Evolutionary conservation across 2,113 vertebrate genomes (phyloP), one percentile per base, ranked within the genome.

Genomic region (Boulengeromyrus knoepffleri): DNA sequence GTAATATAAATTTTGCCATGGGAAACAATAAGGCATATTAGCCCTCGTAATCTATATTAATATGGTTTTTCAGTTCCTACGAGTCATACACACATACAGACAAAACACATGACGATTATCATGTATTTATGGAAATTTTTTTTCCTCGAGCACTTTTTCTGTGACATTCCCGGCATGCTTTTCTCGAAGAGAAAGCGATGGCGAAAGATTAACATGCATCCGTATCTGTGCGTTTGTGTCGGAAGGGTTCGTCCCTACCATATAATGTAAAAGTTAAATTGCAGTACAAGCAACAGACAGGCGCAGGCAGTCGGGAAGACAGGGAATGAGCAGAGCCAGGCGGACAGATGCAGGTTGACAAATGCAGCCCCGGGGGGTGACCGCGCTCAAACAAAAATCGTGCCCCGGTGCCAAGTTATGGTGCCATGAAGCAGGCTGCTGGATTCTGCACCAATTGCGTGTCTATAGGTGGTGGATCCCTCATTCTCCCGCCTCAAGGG

Each of bases 401-500:
- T 17, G 46, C 21, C 6, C 89, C 66, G 52, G 31, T 88, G 89
- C 15, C 5, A 87, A 90, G 56, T 83, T 15, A 31, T 47, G 66
- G 83, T 53, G 58, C 45, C 88, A 39, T 53, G 31, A 66, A 74
- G 83, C 49, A 24, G 58, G 70, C 39, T 24, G 84, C n/a, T 80
- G 47, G 88, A 27, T 42, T 42, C 77, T 9, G 46, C 50, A 80
- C 39, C 52, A 88, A 56, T 39, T 13, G 49, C 62, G 19, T 5
- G 46, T 88, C 85, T 52, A 21, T 46, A 36, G 58, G 53, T 24
- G 42, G 8, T 52, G 53, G 36, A 50, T 15, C 90, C 92, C 62
- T 84, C 83, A 52, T 7, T 85, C 88, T 90, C 87, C 88, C 83
- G 49, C 89, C 89, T 90, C 92, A 89, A 89, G 90, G 39, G 88